Evolutionary conservation across 2,113 vertebrate species (phyloP), one percentile per base, ranked within the genome.

Genomic region (Sinocyclocheilus maitianheensis): DNA sequence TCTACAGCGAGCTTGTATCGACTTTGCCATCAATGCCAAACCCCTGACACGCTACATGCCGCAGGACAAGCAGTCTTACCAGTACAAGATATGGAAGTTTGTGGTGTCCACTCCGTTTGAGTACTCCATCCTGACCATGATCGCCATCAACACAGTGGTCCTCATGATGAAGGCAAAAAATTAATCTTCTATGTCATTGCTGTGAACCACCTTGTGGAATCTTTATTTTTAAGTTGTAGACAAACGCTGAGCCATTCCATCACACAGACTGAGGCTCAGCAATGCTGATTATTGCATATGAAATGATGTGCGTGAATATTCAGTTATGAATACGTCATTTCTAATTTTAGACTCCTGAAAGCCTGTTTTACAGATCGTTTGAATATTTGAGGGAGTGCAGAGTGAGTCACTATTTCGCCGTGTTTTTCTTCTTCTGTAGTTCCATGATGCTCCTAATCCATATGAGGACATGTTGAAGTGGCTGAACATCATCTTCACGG

Each of bases 41-140:
- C 98, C 98, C 0, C 95, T 99, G 89, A 99, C 98, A 0, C 96
- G 97, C 69, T 97, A 98, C 94, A 99, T 99, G 98, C 98, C 98
- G 4, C 95, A 96, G 90, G 97, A 98, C 95, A 98, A 97, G 91
- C 95, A 97, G 87, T 98, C 98, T 0, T 98, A 96, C 92, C 98
- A 99, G 94, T 99, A 99, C 94, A 98, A 96, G 95, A 97, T 98
- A 91, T 99, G 98, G 98, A 97, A 96, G 26, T 98, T 99, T 20
- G 98, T 99, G 92, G 98, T 99, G 86, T 99, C 98, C 0, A 96
- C 97, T 0, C 97, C 97, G 34, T 99, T 99, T 2, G 98, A 99
- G 88, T 99, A 99, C 88, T 97, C 97, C 92, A 99, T 99, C 91
- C 97, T 99, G 97, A 97, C 97, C 87, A 95, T 99, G 94, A 99